Conservation (phyloP, 2,797 vertebrate species). For the Valencia hispanica region DNA sequence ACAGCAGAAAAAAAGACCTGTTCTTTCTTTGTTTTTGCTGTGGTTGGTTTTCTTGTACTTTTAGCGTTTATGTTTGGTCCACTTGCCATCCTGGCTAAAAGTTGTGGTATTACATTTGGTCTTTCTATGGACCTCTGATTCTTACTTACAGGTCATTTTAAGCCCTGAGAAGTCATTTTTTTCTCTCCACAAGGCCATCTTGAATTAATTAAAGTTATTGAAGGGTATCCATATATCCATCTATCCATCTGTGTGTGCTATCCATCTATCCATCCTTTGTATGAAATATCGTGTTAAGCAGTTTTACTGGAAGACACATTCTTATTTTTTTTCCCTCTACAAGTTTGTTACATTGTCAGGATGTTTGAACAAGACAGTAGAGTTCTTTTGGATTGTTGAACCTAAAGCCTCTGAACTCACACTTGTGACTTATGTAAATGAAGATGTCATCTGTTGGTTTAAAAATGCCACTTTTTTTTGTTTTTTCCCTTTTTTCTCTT, state of each 20-base stretch:
- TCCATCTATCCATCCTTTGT: too few species aligned
- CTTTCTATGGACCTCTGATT: conserved; percentile 27
- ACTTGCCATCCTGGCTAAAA: conserved; percentile 31
- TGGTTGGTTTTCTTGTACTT: conserved; percentile 46
- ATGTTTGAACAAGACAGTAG: not conserved
- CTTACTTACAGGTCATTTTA: not conserved
- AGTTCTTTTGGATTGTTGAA: not conserved
- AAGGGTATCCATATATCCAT: too few species aligned
- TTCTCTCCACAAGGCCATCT: not conserved
- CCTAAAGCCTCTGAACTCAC: not conserved
- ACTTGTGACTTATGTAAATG: not conserved
- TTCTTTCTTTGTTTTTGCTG: conserved; percentile 49
- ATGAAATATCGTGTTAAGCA: not conserved
- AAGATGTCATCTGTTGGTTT: not conserved
- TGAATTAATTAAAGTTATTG: not conserved
- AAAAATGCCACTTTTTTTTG: not conserved
- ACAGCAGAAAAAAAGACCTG: conserved; percentile 33
- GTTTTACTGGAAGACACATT: not conserved
- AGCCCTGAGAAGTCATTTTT: not conserved
- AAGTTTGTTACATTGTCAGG: not conserved
- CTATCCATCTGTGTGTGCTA: too few species aligned
- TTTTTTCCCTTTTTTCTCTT: not conserved
- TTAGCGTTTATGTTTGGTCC: conserved; percentile 42
- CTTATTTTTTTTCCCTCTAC: not conserved
- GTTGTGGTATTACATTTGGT: conserved; percentile 32